These are phyloP conservation scores for Tapera naevia DNA, from an alignment of 2,797 vertebrate genomes.

Conservation along the genomic window DNA sequence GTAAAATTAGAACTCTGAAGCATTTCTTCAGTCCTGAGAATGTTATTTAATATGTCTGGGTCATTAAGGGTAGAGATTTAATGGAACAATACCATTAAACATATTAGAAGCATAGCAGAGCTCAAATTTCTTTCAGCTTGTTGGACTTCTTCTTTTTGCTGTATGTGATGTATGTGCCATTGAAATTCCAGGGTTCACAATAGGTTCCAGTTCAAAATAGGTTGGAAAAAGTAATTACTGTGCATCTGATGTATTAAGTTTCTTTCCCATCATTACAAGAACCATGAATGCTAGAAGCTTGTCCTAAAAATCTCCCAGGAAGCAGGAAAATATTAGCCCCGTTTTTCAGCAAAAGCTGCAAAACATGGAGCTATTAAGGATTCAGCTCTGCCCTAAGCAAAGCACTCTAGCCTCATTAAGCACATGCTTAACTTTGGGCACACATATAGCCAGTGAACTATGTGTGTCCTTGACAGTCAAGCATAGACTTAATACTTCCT, in stretches of 20 bases:
- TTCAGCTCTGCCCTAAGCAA: constrained; percentile 28
- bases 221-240: background rate
- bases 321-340: background rate
- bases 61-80: constrained; percentile 56
- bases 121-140: constrained; percentile 26
- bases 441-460: constrained; percentile 39
- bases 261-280: background rate
- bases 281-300: background rate
- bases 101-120: constrained; percentile 45
- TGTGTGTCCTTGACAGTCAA: constrained; percentile 41
- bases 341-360: constrained; percentile 35
- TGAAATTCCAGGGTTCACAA: background rate
- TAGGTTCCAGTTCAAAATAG: background rate
- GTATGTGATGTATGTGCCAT: background rate
- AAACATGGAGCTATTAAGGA: constrained; percentile 27
- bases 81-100: constrained; percentile 52
- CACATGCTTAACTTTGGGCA: constrained; percentile 61
- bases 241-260: background rate
- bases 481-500: background rate
- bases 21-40: constrained; percentile 18
- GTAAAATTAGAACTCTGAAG: constrained; percentile 37
- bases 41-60: constrained; percentile 57
- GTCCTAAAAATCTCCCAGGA: constrained; percentile 45
- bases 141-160: background rate
- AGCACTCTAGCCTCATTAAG: constrained; percentile 56